Base-by-base conservation (phyloP, 2,797 vertebrate genomes). In the Cygnus olor region DNA sequence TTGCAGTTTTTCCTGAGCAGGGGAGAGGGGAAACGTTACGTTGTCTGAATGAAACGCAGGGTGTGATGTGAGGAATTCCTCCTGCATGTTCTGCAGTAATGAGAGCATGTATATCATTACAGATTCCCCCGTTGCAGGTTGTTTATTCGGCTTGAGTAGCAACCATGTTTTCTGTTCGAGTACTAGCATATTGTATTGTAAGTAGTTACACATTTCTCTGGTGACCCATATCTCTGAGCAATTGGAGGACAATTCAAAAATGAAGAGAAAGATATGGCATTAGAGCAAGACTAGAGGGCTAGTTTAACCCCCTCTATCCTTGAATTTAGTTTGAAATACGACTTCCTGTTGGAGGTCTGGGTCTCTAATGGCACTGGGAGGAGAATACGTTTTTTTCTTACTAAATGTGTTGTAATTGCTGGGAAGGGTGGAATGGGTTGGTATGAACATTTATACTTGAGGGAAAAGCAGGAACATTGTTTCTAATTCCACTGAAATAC, bases 41-140 rank as follows among this genome's bases (percentile, higher is more conserved):
- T 88, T 94, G 87, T 85, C 85, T 87, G 93, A 81, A 94, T 96
- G 91, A 94, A 96, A 56, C 68, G 34, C 91, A 53, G 93, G 51
- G 28, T 85, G 18, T 77, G 54, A 79, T 80, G 65, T 49, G 80
- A 96, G 88, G 91, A 96, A 80, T 79, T 94, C 73, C 88, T 91
- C 10, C 77, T 79, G 79, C 82, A 57, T 96, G 71, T 94, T 97
- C 36, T 34, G 44, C 69, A 47, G 82, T 80, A 88, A 85, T 88
- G 86, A 93, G 56, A 79, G 82, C 10, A 3, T 72, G 74, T 73
- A 80, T 87, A 61, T 92, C 82, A 71, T 76, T 91, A 80, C 60
- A 65, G 90, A 90, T 65, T 96, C 81, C 61, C 87, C 44, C 63
- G 79, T 94, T 94, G 80, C 82, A 74, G 40, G 80, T 84, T 82